Base-by-base conservation (phyloP, 2,797 vertebrate genomes). In the Darevskia nairensis region DNA sequence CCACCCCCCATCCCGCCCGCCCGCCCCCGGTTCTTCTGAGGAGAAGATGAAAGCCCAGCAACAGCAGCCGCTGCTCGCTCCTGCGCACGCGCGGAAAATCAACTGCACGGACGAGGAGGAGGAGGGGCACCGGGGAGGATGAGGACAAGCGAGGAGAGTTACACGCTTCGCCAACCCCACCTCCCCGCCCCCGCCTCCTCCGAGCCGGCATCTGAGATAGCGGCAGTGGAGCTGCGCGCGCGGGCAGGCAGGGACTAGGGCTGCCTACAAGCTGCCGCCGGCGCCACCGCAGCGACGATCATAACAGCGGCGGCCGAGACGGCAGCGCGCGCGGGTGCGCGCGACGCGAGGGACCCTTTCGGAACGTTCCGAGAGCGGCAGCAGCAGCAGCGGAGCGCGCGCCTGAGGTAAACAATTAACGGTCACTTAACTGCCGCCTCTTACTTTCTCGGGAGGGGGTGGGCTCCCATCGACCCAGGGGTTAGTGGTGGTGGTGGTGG, bases 331-430 rank as follows among this genome's bases (percentile, higher is more conserved):
- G 25, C 46, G 19, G 35, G 35, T 10, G 44, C 41, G 17, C 23
- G 41, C 9, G 59, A 50, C 69, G 19, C 17, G 19, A 61, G 59
- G 21, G 59, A 35, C 27, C 29, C 77, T 39, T 39, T 50, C 6
- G 1, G 89, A 90, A 84, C 86, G 76, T 17, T 25, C 64, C 19
- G 59, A 29, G 10, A 17, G n/a, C 13, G n/a, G 8, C 2, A 69
- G 6, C 69, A 44, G 29, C 46, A 15, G 75, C 66, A 7, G 50
- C 35, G 64, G 5, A 21, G 87, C 80, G 76, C 59, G 80, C 75
- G 75, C 41, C 71, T 21, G 15, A 90, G 89, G 89, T 90, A 90
- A 82, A 46, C 64, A 5, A 71, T 13, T 71, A 69, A 78, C 79
- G 72, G 84, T n/a, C 35, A 1, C 44, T 55, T 27, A 46, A 74